These are phyloP conservation scores for Herpailurus yagouaroundi DNA, from an alignment of 2,113 vertebrate genomes.

Conservation along the genomic window DNA sequence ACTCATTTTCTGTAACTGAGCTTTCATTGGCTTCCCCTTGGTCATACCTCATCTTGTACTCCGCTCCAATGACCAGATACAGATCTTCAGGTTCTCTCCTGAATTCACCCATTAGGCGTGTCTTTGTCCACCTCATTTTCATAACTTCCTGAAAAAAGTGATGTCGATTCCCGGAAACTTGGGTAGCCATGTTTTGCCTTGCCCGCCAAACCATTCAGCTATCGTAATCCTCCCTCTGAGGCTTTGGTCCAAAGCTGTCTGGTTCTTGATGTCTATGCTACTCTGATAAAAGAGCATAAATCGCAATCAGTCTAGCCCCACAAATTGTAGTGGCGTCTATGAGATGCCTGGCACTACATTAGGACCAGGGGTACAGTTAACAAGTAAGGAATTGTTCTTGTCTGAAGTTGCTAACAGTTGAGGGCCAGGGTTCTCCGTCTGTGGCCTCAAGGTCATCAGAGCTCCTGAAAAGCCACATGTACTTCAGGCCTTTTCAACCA, in stretches of 20 bases:
- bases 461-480: neutral
- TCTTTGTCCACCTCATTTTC: neutral
- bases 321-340: neutral
- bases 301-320: neutral
- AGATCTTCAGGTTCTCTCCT: neutral
- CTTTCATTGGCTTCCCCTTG: neutral
- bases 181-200: neutral
- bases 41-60: neutral
- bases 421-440: neutral
- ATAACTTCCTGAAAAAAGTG: neutral
- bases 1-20: neutral
- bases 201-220: neutral
- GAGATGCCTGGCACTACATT: neutral
- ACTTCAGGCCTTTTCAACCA: neutral
- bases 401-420: neutral
- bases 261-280: neutral
- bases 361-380: neutral
- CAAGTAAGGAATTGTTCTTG: neutral
- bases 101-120: neutral
- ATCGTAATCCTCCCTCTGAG: neutral
- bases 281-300: neutral
- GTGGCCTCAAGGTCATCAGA: neutral
- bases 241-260: neutral
- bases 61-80: neutral
- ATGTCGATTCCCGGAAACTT: neutral